phyloP scores from a whole-genome alignment of 1,140 invertebrate genomes.

The Trachymyrmex septentrionalis region DNA sequence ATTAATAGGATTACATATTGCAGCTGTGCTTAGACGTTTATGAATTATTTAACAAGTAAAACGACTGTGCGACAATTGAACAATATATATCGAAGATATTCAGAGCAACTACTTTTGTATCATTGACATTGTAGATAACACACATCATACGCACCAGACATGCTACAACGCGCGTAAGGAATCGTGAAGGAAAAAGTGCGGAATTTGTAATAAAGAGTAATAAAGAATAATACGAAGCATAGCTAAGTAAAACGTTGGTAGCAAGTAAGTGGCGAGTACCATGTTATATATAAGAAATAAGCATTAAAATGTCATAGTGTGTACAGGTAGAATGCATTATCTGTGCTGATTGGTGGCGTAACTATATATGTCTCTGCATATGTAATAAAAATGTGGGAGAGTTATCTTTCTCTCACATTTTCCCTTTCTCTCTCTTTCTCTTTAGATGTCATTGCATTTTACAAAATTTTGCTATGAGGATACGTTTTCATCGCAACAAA shows the following conservation, averaged over 20 bases:
- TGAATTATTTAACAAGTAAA: slow-evolving; percentile 35
- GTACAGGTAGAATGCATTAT: slow-evolving; percentile 66
- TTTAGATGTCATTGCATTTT: background rate
- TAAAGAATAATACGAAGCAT: slow-evolving; percentile 21
- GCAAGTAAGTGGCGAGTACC: slow-evolving; percentile 15
- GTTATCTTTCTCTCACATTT: background rate
- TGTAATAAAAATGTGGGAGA: slow-evolving; percentile 21
- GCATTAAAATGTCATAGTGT: slow-evolving; percentile 50
- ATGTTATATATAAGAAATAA: slow-evolving; percentile 23
- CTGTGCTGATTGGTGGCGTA: slow-evolving; percentile 67
- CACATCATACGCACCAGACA: slow-evolving; percentile 49
- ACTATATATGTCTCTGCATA: slow-evolving; percentile 57
- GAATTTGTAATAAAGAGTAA: slow-evolving; percentile 47
- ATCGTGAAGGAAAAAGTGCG: slow-evolving; percentile 3
- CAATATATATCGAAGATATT: slow-evolving; percentile 29
- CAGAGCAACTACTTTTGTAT: slow-evolving; percentile 72
- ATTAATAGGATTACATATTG: slow-evolving; percentile 7
- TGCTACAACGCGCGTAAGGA: slow-evolving; percentile 26
- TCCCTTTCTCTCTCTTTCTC: background rate
- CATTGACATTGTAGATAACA: slow-evolving; percentile 76
- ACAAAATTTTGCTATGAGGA: slow-evolving; percentile 36
- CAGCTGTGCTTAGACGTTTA: background rate
- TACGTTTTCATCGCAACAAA: slow-evolving; percentile 13
- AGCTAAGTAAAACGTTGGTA: slow-evolving; percentile 30
- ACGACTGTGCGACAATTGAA: slow-evolving; percentile 36